Percentiles rank a stretch among this genome's conserved stretches.
Conservation (phyloP, 2,797 vertebrate species). For the Astyanax mexicanus region DNA sequence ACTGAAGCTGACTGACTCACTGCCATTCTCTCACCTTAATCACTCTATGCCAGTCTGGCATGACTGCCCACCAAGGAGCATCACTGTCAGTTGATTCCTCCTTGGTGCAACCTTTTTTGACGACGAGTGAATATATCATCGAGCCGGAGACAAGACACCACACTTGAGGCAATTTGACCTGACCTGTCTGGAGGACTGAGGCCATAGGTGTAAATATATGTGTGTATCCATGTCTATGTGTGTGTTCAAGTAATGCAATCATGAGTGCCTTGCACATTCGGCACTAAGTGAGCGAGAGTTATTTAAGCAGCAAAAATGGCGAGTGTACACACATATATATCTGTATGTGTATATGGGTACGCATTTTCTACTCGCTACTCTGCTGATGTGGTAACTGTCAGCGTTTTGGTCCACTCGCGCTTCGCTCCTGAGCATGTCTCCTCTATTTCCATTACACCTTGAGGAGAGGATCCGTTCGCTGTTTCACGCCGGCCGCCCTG, state of each 20-base stretch:
- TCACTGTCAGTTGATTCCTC: no score
- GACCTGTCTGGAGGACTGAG: not conserved
- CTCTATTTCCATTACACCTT: conserved; percentile 66
- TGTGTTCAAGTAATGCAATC: not conserved
- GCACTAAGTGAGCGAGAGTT: not conserved
- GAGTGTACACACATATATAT: not conserved
- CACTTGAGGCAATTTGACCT: conserved; percentile 17
- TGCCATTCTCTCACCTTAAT: no score
- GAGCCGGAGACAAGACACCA: not conserved
- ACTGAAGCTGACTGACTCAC: no score
- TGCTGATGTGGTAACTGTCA: conserved; percentile 66
- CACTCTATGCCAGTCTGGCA: no score
- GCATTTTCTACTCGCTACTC: conserved; percentile 30
- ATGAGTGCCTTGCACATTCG: conserved; percentile 11
- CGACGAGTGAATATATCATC: conserved; percentile 16
- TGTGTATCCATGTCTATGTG: not conserved
- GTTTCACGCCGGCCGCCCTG: conserved; percentile 69
- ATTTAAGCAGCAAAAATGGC: not conserved
- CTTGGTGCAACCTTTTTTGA: no score
- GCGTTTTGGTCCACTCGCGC: conserved; percentile 57
- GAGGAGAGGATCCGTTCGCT: conserved; percentile 71
- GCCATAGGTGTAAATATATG: not conserved
- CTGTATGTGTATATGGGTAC: not conserved
- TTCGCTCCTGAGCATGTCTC: conserved; percentile 56
- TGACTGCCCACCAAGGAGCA: no score